Conservation (phyloP, 2,113 vertebrate species). For the Festucalex cinctus region DNA sequence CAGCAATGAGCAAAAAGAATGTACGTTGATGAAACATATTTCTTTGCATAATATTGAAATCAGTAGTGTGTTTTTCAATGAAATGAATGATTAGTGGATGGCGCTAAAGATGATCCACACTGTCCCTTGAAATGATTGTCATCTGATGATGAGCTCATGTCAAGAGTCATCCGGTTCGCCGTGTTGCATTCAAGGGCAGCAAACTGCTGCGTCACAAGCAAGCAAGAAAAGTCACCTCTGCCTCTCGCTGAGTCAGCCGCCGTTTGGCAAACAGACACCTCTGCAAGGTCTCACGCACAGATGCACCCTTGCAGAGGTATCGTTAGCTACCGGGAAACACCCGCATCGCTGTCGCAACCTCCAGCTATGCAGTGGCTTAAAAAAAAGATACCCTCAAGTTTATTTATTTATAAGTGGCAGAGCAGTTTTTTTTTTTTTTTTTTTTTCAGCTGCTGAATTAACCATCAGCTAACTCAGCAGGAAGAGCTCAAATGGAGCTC, state of each 20-base stretch:
- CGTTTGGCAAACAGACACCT: conserved; percentile 54
- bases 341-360: conserved; percentile 34
- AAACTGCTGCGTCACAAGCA: not conserved
- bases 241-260: conserved; percentile 54
- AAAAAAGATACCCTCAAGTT: conserved; percentile 1
- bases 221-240: conserved; percentile 52
- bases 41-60: no score
- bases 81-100: no score
- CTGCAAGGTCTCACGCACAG: conserved; percentile 56
- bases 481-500: no score
- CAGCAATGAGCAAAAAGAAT: no score
- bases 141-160: not conserved
- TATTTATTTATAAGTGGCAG: conserved; percentile 2
- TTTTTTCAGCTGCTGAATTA: conserved; percentile 59
- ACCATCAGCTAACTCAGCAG: conserved; percentile 65
- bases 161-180: not conserved
- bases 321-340: conserved; percentile 42
- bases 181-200: not conserved
- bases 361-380: conserved; percentile 11
- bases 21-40: no score
- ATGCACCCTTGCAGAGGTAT: conserved; percentile 56
- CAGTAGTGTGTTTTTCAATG: no score
- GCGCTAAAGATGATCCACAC: no score
- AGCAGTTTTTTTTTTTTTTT: not conserved
- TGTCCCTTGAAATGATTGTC: no score